phyloP scores from a whole-genome alignment of 2,888 invertebrate species.

The Cerastoderma edule region DNA sequence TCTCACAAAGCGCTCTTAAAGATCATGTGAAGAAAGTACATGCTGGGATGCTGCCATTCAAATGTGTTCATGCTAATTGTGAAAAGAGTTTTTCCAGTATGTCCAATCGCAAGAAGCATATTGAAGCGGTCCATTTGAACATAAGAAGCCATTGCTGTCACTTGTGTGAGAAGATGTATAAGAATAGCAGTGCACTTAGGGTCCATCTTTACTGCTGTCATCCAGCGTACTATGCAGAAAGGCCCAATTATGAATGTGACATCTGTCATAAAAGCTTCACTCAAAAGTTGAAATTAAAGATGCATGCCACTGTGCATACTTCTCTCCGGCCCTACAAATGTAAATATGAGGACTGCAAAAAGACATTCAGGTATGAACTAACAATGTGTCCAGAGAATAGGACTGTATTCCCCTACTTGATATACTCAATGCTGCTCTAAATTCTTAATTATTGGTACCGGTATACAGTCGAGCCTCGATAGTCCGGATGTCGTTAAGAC shows the following conservation, averaged over 20 bases:
- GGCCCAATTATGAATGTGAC: background rate
- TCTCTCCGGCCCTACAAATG: slow-evolving; percentile 25
- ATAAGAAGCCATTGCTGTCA: slow-evolving; percentile 14
- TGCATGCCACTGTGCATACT: slow-evolving; percentile 37
- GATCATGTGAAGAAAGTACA: slow-evolving; percentile 15
- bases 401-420: too few species aligned
- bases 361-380: slow-evolving; percentile 40
- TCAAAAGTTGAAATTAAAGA: slow-evolving; percentile 12
- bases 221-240: background rate
- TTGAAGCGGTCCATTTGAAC: slow-evolving; percentile 6
- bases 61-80: slow-evolving; percentile 2
- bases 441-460: too few species aligned
- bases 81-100: slow-evolving; percentile 10
- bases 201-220: slow-evolving; percentile 7
- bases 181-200: slow-evolving; percentile 21
- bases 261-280: slow-evolving; percentile 26
- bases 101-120: slow-evolving; percentile 10
- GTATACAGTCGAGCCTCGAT: too few species aligned
- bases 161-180: slow-evolving; percentile 4
- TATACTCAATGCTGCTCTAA: too few species aligned
- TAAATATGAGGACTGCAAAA: slow-evolving; percentile 37
- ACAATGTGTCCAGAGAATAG: too few species aligned
- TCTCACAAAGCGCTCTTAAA: background rate
- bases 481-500: too few species aligned
- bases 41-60: background rate